These are phyloP conservation scores for Falcaria lacertinaria DNA, from an alignment of 2,888 invertebrate genomes.

Conservation along the genomic window DNA sequence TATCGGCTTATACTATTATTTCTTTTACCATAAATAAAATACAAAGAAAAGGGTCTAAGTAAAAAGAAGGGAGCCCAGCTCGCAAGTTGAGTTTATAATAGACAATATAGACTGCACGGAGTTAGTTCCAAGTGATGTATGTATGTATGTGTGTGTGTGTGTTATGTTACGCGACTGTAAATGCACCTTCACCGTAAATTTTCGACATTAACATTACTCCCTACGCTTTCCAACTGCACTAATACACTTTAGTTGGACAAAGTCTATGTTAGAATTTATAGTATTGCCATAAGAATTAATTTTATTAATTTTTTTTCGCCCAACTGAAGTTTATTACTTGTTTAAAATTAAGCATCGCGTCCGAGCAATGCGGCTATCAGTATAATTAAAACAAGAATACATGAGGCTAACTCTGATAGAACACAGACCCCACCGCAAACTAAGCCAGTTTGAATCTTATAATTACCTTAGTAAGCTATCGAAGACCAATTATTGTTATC, in stretches of 20 bases:
- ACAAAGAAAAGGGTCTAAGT: not conserved
- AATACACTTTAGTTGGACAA: slow-evolving; percentile 20
- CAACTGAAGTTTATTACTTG: not conserved
- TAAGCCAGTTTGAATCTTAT: not conserved
- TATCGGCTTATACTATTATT: not conserved
- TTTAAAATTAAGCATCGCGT: not conserved
- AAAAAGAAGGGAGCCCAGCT: too few species aligned
- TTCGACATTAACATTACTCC: slow-evolving; percentile 31
- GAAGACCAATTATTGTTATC: too few species aligned
- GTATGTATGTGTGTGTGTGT: not conserved
- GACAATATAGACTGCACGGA: too few species aligned
- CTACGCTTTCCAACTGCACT: slow-evolving; percentile 21
- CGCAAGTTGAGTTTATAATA: too few species aligned
- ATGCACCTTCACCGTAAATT: slow-evolving; percentile 65
- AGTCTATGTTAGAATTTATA: slow-evolving; percentile 1
- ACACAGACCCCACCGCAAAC: not conserved
- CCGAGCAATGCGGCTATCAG: not conserved
- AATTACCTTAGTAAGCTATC: too few species aligned
- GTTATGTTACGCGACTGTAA: slow-evolving; percentile 39
- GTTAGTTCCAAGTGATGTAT: not conserved
- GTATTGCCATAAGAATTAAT: slow-evolving; percentile 5
- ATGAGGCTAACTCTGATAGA: not conserved
- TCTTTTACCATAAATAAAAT: not conserved
- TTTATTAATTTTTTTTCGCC: not conserved
- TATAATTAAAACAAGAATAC: not conserved